Percentiles rank a stretch among this genome's conserved stretches.
These are phyloP conservation scores for Drosophila pectinifera DNA, from an alignment of 1,140 invertebrate species.

Conservation along the genomic window DNA sequence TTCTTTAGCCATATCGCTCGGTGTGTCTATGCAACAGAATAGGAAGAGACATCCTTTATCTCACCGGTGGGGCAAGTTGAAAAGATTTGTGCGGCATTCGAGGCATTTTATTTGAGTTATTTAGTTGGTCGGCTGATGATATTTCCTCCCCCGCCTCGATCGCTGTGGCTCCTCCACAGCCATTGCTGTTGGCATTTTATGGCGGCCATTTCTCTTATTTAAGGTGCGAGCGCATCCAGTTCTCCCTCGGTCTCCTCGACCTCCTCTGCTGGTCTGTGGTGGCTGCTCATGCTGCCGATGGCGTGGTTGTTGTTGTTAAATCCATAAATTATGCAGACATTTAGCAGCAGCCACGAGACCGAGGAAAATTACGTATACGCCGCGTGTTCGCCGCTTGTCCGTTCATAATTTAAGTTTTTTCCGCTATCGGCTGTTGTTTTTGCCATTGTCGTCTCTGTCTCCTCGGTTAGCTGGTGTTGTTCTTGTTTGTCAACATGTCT, in stretches of 20 bases:
- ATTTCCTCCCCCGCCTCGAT: slow-evolving; percentile 25
- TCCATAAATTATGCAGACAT: slow-evolving; percentile 79
- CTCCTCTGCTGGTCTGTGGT: slow-evolving; percentile 2
- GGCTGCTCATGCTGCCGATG: not conserved
- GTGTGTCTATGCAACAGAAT: slow-evolving; percentile 29
- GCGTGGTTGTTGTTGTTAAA: slow-evolving; percentile 36
- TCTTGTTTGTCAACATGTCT: slow-evolving; percentile 63
- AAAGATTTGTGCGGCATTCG: slow-evolving; percentile 75
- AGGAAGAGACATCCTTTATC: not conserved
- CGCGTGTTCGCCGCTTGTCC: slow-evolving; percentile 40
- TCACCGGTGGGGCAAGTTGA: slow-evolving; percentile 53
- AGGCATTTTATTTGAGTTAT: slow-evolving; percentile 75
- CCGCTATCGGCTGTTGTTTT: slow-evolving; percentile 29
- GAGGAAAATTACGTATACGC: slow-evolving; percentile 73
- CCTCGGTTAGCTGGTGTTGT: slow-evolving; percentile 43
- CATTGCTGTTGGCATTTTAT: slow-evolving; percentile 39
- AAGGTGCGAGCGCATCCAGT: slow-evolving; percentile 58
- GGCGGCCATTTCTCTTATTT: slow-evolving; percentile 63
- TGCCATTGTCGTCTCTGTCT: slow-evolving; percentile 29
- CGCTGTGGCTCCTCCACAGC: slow-evolving; percentile 24
- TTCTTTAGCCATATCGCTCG: slow-evolving; percentile 4
- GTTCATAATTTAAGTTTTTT: slow-evolving; percentile 52
- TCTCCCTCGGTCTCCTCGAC: slow-evolving; percentile 3
- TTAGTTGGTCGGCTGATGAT: slow-evolving; percentile 65
- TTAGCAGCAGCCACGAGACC: slow-evolving; percentile 58